Conservation (phyloP, 2,888 invertebrate genomes). For the Arge pagana region DNA sequence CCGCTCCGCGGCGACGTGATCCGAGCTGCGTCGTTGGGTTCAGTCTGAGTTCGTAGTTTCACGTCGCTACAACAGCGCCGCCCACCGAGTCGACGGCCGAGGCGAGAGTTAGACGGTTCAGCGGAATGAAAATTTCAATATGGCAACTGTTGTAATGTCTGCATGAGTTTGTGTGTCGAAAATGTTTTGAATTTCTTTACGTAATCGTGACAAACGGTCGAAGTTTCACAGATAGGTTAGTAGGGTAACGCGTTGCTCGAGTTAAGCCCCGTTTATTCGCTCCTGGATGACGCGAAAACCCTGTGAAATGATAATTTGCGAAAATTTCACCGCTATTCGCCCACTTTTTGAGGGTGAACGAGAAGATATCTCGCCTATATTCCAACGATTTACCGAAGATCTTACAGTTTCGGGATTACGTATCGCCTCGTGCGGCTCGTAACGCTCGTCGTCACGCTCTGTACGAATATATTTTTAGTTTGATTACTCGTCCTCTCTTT, state of each 20-base stretch:
- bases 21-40: too few species aligned
- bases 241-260: conserved; percentile 27
- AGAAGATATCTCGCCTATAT: neutral
- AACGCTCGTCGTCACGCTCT: neutral
- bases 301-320: conserved; percentile 18
- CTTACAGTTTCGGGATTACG: too few species aligned
- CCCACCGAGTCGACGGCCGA: conserved; percentile 19
- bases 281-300: conserved; percentile 15
- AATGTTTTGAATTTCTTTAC: conserved; percentile 45
- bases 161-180: conserved; percentile 46
- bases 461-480: neutral
- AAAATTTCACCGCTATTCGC: conserved; percentile 5
- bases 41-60: too few species aligned
- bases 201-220: conserved; percentile 47
- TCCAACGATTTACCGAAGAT: too few species aligned
- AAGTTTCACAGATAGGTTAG: conserved; percentile 50
- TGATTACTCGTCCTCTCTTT: neutral
- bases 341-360: conserved; percentile 10
- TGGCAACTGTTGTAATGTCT: conserved; percentile 46
- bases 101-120: neutral
- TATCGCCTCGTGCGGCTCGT: neutral
- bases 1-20: neutral
- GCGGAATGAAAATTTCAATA: conserved; percentile 40
- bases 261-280: neutral
- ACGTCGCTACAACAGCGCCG: conserved; percentile 8